Conservation (phyloP, 1,140 invertebrate species). For the Saccostrea cuccullata region DNA sequence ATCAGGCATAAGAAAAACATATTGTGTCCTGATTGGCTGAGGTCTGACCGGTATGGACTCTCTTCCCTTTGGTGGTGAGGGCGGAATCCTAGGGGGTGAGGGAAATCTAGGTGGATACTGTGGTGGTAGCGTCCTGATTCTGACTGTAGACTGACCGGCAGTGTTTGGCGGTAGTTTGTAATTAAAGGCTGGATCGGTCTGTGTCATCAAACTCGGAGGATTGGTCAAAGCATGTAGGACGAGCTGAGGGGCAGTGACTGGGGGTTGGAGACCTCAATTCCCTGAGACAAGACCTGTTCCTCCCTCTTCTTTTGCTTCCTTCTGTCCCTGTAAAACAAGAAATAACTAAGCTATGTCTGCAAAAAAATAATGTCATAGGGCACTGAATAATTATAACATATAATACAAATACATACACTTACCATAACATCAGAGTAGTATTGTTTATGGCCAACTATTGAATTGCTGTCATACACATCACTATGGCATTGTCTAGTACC, state of each 20-base stretch:
- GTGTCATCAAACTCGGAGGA: not conserved
- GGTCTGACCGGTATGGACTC: too few species aligned
- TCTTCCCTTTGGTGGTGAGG: too few species aligned
- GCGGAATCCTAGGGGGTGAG: too few species aligned
- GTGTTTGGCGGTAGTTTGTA: not conserved
- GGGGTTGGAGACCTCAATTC: not conserved
- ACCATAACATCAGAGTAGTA: not conserved
- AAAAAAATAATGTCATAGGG: not conserved
- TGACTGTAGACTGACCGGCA: not conserved
- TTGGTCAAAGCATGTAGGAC: too few species aligned
- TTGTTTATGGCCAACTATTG: constrained; percentile 14
- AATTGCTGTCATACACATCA: not conserved
- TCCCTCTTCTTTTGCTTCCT: not conserved
- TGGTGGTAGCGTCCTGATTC: not conserved
- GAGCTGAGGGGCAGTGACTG: not conserved
- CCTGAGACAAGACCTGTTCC: not conserved
- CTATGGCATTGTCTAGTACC: not conserved
- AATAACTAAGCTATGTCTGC: not conserved
- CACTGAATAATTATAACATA: not conserved
- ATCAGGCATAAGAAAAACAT: too few species aligned
- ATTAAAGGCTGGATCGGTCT: not conserved
- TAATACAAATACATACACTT: not conserved
- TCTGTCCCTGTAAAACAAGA: not conserved
- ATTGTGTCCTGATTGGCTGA: too few species aligned
- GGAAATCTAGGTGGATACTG: not conserved